A percentile compares a stretch with the other conserved stretches of the same genome.
Conservation (phyloP, 1,140 invertebrate species). For the Mizuhopecten yessoensis region DNA sequence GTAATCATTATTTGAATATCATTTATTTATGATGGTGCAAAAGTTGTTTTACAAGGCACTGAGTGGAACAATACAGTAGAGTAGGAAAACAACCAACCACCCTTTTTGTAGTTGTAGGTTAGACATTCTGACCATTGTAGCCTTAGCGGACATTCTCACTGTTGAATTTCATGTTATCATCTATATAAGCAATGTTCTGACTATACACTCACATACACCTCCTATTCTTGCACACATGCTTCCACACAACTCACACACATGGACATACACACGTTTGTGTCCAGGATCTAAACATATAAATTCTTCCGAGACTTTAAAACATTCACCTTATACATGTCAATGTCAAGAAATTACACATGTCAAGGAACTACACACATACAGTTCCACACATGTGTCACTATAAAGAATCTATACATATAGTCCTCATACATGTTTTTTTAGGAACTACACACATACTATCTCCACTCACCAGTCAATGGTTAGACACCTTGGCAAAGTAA, state of each 20-base stretch:
- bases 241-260: neutral
- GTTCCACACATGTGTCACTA: too few relatives aligned
- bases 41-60: slow-evolving; percentile 25
- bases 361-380: too few relatives aligned
- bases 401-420: too few relatives aligned
- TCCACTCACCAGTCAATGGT: too few relatives aligned
- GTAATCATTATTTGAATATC: neutral
- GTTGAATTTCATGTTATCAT: neutral
- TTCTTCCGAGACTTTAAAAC: too few relatives aligned
- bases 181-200: neutral
- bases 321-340: too few relatives aligned
- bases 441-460: too few relatives aligned
- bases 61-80: neutral
- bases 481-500: too few relatives aligned
- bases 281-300: too few relatives aligned
- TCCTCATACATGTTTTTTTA: too few relatives aligned
- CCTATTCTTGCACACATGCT: neutral
- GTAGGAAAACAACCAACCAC: neutral
- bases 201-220: neutral
- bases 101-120: neutral
- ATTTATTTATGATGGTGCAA: slow-evolving; percentile 28
- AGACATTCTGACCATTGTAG: neutral
- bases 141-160: neutral
- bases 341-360: too few relatives aligned
- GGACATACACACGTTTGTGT: neutral